Percentiles rank a stretch among this genome's conserved stretches.
Conservation (phyloP, 2,888 invertebrate genomes). For the Hemicrepidius hirtus region DNA sequence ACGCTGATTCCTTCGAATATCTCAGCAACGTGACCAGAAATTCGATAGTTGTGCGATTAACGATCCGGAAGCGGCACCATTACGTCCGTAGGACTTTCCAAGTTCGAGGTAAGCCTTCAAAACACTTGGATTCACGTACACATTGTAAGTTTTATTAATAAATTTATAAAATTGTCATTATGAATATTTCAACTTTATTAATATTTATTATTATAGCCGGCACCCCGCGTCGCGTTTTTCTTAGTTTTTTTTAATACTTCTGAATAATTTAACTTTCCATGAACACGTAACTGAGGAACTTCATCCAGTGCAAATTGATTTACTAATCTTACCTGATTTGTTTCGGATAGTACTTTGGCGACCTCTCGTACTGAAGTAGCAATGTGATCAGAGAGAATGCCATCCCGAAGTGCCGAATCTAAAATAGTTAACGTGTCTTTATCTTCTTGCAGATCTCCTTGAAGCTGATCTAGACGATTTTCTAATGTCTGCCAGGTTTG, state of each 20-base stretch:
- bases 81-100: slow-evolving; percentile 65
- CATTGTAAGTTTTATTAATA: slow-evolving; percentile 28
- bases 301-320: neutral
- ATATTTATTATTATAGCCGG: no score
- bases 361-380: slow-evolving; percentile 76
- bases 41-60: slow-evolving; percentile 75
- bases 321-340: slow-evolving; percentile 65
- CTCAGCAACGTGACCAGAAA: slow-evolving; percentile 75
- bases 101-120: no score
- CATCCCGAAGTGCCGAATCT: slow-evolving; percentile 72
- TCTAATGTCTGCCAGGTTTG: slow-evolving; percentile 86
- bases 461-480: slow-evolving; percentile 83
- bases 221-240: no score
- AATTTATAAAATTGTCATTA: neutral
- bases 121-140: slow-evolving; percentile 6
- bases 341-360: slow-evolving; percentile 76
- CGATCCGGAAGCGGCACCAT: slow-evolving; percentile 72
- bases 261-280: no score
- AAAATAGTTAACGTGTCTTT: slow-evolving; percentile 76
- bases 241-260: no score
- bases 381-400: slow-evolving; percentile 72
- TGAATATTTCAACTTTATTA: neutral
- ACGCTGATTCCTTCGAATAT: slow-evolving; percentile 78
- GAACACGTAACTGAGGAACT: no score
- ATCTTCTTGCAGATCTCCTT: slow-evolving; percentile 84